These are phyloP conservation scores for Branchinecta sandiegonensis DNA, from an alignment of 2,888 invertebrate genomes.

Conservation along the genomic window DNA sequence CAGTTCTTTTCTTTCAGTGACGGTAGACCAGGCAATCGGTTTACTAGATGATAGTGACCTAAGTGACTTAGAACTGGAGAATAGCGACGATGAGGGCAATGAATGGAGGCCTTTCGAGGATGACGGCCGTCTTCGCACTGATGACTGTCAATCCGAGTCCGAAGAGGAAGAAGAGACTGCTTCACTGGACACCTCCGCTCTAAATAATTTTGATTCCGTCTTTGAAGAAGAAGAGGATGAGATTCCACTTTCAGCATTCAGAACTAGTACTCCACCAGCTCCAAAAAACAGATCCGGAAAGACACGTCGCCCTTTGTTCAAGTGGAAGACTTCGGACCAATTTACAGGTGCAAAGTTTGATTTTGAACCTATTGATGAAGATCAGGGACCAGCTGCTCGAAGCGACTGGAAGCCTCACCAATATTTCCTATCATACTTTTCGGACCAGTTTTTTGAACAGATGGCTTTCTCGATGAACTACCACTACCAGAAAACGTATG, in stretches of 20 bases:
- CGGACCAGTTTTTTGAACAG: too few relatives aligned
- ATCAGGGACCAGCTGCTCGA: background rate
- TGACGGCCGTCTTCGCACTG: background rate
- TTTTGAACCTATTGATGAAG: constrained; percentile 5
- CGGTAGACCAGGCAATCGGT: background rate
- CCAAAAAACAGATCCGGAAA: background rate
- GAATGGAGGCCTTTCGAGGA: constrained; percentile 3
- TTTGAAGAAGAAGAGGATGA: background rate
- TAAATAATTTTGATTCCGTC: background rate
- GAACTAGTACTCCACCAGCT: background rate
- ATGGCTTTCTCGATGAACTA: too few relatives aligned
- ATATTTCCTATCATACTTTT: too few relatives aligned
- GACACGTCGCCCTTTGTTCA: background rate
- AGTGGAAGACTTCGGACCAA: background rate
- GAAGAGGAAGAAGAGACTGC: background rate
- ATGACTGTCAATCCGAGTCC: background rate
- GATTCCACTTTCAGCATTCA: background rate
- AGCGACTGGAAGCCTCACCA: background rate
- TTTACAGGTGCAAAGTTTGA: background rate
- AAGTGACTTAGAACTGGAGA: constrained; percentile 10
- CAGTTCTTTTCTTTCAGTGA: background rate
- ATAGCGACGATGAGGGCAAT: background rate
- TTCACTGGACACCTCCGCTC: background rate
- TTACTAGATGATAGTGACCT: background rate
- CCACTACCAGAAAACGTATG: background rate